Base-by-base conservation (phyloP, 2,888 invertebrate genomes). In the Thereva nobilitata region DNA sequence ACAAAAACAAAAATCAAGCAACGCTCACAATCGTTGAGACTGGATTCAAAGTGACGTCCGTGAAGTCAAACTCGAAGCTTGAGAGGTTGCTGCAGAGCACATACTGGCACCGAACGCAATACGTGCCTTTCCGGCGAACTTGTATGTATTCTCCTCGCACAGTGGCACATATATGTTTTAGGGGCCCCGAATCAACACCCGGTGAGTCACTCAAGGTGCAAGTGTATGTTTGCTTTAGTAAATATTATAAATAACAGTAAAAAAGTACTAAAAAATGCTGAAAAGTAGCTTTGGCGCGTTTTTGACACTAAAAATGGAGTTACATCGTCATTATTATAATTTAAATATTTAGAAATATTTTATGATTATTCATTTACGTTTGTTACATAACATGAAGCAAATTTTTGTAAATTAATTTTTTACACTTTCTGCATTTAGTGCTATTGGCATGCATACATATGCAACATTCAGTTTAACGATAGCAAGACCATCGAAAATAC, bases 121-220 rank as follows among this genome's bases (percentile, higher is more conserved):
- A 38, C 23, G 44, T 44, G 42, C 42, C 37, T 44, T 56, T 56
- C 56, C 56, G 56, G 56, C 56, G 10, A 56, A 41, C 42, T 56
- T 23, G 44, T 23, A 23, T 23, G 23, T 23, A 23, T 5, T 6
- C 44, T 9, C 23, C 8, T 10, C 23, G 40, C 5, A 34, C 44
- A 5, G 42, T 9, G 12, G 40, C 10, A 23, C 37, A 0, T 9
- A 10, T 35, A 40, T 23, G 35, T 35, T 5, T 35, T 3, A 3
- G 4, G 23, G 7, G 4, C 4, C 10, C 40, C 44, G 44, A 35
- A 35, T 45, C 59, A 12, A 23, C n/a, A 9, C 38, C 49, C 47
- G 49, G 49, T 59, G 59, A 59, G 59, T 59, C 59, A 59, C 59
- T 47, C 49, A 49, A 47, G 12, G 49, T 59, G 59, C 23, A 38